These are phyloP conservation scores for Phortica variegata DNA, from an alignment of 1,140 invertebrate species.

Conservation along the genomic window DNA sequence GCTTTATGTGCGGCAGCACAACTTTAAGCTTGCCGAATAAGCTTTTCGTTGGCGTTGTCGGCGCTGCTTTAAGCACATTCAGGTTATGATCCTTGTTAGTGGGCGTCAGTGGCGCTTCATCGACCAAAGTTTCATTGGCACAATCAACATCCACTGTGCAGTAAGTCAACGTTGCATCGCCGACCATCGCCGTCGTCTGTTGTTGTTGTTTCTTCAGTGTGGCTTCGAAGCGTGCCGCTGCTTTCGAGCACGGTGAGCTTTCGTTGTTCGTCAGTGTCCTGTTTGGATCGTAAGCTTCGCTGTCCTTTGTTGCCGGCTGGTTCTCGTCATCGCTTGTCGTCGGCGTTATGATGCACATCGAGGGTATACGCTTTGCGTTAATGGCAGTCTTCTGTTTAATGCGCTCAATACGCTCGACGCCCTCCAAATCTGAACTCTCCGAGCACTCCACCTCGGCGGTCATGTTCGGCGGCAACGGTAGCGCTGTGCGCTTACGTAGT, in stretches of 20 bases:
- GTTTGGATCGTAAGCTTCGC: conserved; percentile 28
- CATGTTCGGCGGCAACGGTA: conserved; percentile 16
- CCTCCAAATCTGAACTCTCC: conserved; percentile 82
- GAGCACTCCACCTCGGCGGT: conserved; percentile 63
- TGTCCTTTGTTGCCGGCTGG: conserved; percentile 44
- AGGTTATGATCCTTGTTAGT: conserved; percentile 51
- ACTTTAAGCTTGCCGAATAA: conserved; percentile 67
- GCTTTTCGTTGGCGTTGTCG: conserved; percentile 62
- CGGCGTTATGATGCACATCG: conserved; percentile 89
- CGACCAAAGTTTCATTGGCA: conserved; percentile 2
- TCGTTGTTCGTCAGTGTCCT: conserved; percentile 33
- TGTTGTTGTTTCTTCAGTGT: conserved; percentile 4
- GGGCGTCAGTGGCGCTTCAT: conserved; percentile 32
- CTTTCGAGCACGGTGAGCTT: conserved; percentile 9
- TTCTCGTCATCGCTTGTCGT: conserved; percentile 84
- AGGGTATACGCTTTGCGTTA: conserved; percentile 82
- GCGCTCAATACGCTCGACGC: conserved; percentile 78
- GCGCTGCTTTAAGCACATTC: conserved; percentile 44
- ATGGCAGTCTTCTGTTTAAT: conserved; percentile 84
- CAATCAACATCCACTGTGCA: conserved; percentile 34
- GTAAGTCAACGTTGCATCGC: conserved; percentile 9
- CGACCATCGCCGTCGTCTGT: conserved; percentile 3
- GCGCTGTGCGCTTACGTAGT: conserved; percentile 21
- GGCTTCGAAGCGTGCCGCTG: neutral
- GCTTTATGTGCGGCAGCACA: conserved; percentile 61